Evolutionary conservation across 2,113 vertebrate genomes (phyloP), one percentile per base, ranked within the genome.

Genomic region (Helogale parvula): DNA sequence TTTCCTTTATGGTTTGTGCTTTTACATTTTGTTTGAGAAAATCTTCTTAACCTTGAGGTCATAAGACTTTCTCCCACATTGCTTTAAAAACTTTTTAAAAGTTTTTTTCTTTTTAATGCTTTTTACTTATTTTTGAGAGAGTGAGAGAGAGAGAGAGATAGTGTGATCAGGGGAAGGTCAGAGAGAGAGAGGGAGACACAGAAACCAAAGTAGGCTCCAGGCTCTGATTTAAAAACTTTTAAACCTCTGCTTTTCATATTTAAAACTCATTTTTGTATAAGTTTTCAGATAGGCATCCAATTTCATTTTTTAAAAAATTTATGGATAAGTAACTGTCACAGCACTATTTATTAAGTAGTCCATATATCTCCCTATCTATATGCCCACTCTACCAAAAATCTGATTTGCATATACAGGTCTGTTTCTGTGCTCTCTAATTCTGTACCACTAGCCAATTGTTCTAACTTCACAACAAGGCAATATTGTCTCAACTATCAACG

Each of bases 21-120:
- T 96, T 35, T 96, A 45, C 23, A 88, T 52, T 86, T 71, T 83
- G 38, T 54, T 85, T 72, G 52, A 41, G 66, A 88, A 82, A 82
- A 87, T 57, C 54, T 82, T 66, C 38, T n/a, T 35, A 87, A 82
- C 5, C 5, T 60, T 54, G 60, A 77, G 21, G 19, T 84, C 23
- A 47, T n/a, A 84, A 68, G 50, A 35, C 60, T 88, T 74, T 74
- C 57, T 66, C 60, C 47, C 41, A 68, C 12, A n/a, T 15, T 71
- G 57, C n/a, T 13, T 82, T 88, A 17, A 65, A 87, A 82, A 74
- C 11, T n/a, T 86, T 74, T 41, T 41, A 41, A 41, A 41, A 41
- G 5, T 41, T 41, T 41, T 41, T 41, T 41, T 41, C 41, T 41
- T 41, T 41, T 41, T 41, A 41, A 41, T 41, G 41, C 41, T 41